Conservation (phyloP, 1,140 invertebrate species). For the Plutomurus gul region DNA sequence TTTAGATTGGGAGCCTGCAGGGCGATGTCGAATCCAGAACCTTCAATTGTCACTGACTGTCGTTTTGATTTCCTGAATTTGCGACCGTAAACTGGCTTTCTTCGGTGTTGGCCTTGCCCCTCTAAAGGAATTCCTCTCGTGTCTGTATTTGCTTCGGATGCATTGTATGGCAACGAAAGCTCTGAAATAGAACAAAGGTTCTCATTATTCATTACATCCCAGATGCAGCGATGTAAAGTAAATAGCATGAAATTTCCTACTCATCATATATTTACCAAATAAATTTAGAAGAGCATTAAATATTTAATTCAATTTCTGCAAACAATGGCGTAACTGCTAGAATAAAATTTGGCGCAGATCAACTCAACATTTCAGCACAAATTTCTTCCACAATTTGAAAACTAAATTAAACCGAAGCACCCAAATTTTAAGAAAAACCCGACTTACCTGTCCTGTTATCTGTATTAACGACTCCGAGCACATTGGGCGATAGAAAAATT, state of each 20-base stretch:
- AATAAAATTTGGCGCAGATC: not conserved
- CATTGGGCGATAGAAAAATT: not conserved
- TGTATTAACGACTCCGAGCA: not conserved
- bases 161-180: conserved; percentile 13
- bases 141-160: not conserved
- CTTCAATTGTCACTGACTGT: conserved; percentile 8
- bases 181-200: not conserved
- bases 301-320: too few species aligned
- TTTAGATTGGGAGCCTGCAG: not conserved
- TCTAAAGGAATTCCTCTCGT: not conserved
- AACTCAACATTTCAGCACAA: not conserved
- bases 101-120: not conserved
- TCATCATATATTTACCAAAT: too few species aligned
- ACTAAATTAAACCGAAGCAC: too few species aligned
- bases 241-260: too few species aligned
- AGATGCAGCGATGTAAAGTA: too few species aligned
- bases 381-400: not conserved
- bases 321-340: too few species aligned
- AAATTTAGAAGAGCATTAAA: too few species aligned
- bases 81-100: not conserved
- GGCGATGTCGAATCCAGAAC: not conserved
- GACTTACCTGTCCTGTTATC: not conserved
- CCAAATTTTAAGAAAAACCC: too few species aligned
- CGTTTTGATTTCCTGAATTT: not conserved
- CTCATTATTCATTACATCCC: not conserved